Percentiles rank a stretch among this genome's conserved stretches.
Evolutionary conservation across 2,888 invertebrate genomes (phyloP).

Genomic region (Himalopsyche japonica): DNA sequence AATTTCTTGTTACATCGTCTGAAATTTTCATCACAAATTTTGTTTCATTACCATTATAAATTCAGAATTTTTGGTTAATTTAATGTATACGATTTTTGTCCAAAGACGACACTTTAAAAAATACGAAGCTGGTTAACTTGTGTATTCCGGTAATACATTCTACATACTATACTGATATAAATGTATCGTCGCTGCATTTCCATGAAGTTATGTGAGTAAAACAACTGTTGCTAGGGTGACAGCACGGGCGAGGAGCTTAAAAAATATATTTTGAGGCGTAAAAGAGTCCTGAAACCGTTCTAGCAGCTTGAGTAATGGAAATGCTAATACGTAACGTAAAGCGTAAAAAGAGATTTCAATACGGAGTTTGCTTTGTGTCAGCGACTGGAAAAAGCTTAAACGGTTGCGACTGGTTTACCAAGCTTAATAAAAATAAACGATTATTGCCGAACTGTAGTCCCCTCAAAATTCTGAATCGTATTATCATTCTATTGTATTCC

Average conservation of each 20-base stretch:
- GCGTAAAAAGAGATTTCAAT: slow-evolving; percentile 2
- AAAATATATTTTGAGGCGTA: neutral
- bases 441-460: neutral
- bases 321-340: slow-evolving; percentile 1
- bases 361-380: neutral
- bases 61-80: too few relatives aligned
- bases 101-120: too few relatives aligned
- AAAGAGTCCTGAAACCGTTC: neutral
- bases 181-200: neutral
- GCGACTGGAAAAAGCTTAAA: neutral
- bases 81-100: too few relatives aligned
- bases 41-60: too few relatives aligned
- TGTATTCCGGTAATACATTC: too few relatives aligned
- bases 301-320: slow-evolving; percentile 3
- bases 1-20: too few relatives aligned
- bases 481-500: neutral
- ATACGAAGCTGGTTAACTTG: too few relatives aligned
- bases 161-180: too few relatives aligned
- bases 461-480: neutral
- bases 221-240: neutral
- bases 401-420: neutral
- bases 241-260: neutral
- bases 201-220: neutral
- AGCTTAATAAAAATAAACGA: neutral
- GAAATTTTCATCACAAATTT: too few relatives aligned